Evolutionary conservation across 2,113 vertebrate species (phyloP).

Genomic region (Pterocles burchelli): DNA sequence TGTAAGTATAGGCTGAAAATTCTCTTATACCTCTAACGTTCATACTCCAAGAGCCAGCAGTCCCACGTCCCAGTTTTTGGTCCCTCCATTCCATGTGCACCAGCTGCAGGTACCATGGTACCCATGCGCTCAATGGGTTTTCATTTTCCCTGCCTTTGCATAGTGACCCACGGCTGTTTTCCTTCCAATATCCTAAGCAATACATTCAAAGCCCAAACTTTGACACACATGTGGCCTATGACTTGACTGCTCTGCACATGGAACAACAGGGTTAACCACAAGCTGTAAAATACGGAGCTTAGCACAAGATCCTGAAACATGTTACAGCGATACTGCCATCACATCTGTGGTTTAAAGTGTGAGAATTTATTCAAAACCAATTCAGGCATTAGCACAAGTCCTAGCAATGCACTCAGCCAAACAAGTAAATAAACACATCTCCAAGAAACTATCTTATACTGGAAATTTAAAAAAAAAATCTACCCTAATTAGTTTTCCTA

Average conservation of each 20-base stretch:
- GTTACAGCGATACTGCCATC: neutral
- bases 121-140: neutral
- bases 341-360: neutral
- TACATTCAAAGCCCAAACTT: neutral
- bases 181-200: neutral
- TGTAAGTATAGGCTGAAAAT: neutral
- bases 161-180: neutral
- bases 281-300: neutral
- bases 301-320: neutral
- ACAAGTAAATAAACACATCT: neutral
- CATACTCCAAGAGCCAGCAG: neutral
- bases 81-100: rapidly evolving
- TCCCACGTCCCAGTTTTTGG: neutral
- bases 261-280: neutral
- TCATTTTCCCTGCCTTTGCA: neutral
- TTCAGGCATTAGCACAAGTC: neutral
- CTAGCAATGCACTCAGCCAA: neutral
- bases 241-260: neutral
- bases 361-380: neutral
- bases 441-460: neutral
- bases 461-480: neutral
- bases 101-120: neutral
- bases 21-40: neutral
- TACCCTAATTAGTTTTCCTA: neutral
- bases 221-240: neutral